Conservation (phyloP, 2,797 vertebrate species). For the Cossypha heuglini region DNA sequence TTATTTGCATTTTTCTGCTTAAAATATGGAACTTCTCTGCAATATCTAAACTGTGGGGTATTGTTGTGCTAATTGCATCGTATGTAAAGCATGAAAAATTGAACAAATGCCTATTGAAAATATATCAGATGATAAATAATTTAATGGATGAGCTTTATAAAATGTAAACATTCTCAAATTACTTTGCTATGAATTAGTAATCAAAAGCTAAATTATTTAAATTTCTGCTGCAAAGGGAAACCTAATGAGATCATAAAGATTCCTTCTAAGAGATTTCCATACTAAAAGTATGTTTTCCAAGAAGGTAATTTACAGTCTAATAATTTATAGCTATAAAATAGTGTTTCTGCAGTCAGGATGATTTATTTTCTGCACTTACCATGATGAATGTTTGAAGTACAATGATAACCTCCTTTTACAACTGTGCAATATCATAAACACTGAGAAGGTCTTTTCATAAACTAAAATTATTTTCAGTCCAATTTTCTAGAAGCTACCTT, state of each 20-base stretch:
- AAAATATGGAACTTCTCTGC: neutral
- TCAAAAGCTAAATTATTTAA: constrained; percentile 57
- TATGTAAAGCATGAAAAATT: constrained; percentile 26
- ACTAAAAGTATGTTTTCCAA: constrained; percentile 11
- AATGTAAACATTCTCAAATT: constrained; percentile 57
- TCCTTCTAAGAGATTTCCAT: neutral
- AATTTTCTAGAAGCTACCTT: neutral
- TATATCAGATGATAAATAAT: constrained; percentile 26
- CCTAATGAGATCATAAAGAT: constrained; percentile 46
- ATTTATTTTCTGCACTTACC: constrained; percentile 11
- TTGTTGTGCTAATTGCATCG: neutral
- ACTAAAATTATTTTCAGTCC: neutral
- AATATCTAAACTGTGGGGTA: neutral
- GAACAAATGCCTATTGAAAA: constrained; percentile 20
- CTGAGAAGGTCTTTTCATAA: neutral
- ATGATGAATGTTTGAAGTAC: neutral
- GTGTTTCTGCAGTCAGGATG: neutral
- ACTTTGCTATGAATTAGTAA: constrained; percentile 53
- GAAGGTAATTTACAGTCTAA: neutral
- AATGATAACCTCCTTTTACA: neutral
- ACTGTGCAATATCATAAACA: neutral
- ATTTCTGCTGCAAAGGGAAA: constrained; percentile 14
- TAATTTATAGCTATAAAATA: constrained; percentile 28
- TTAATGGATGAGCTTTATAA: constrained; percentile 4
- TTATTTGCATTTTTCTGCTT: neutral